A percentile compares a stretch with the other conserved stretches of the same genome.
phyloP scores from a whole-genome alignment of 2,888 invertebrate genomes.

The Athrips mouffetella region DNA sequence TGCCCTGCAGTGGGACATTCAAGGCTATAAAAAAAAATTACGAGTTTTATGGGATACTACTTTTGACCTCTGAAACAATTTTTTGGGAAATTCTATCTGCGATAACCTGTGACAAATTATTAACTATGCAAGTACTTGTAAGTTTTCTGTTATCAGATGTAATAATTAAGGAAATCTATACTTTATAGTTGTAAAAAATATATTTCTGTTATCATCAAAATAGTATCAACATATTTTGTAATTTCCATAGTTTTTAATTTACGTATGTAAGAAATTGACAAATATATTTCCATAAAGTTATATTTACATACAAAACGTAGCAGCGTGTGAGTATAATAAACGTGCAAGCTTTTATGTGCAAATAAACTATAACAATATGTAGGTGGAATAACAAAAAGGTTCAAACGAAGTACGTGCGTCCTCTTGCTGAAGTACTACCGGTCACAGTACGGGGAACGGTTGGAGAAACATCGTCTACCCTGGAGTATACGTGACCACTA shows the following conservation, averaged over 20 bases:
- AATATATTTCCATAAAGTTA: constrained; percentile 40
- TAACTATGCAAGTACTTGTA: no score
- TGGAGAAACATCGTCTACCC: constrained; percentile 73
- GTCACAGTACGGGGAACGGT: constrained; percentile 61
- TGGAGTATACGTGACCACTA: constrained; percentile 74
- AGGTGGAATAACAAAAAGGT: constrained; percentile 16
- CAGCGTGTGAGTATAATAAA: constrained; percentile 28
- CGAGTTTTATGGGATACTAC: no score
- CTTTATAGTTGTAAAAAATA: constrained; percentile 71
- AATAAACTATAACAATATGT: constrained; percentile 28
- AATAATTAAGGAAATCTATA: no score
- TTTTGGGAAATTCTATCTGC: no score
- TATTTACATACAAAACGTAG: constrained; percentile 47
- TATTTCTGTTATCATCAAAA: constrained; percentile 43
- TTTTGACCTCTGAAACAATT: no score
- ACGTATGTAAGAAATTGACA: constrained; percentile 70
- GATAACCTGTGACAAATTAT: no score
- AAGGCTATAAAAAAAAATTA: no score
- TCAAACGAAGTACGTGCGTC: constrained; percentile 73
- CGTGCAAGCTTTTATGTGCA: constrained; percentile 40
- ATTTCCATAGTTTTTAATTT: constrained; percentile 51
- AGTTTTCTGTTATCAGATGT: constrained; percentile 64
- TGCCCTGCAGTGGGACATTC: constrained; percentile 50
- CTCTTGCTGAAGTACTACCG: constrained; percentile 55
- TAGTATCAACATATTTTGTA: constrained; percentile 34